Percentiles rank a stretch among this genome's conserved stretches.
Conservation (phyloP, 1,140 invertebrate species). For the Geopemphigus sp. region DNA sequence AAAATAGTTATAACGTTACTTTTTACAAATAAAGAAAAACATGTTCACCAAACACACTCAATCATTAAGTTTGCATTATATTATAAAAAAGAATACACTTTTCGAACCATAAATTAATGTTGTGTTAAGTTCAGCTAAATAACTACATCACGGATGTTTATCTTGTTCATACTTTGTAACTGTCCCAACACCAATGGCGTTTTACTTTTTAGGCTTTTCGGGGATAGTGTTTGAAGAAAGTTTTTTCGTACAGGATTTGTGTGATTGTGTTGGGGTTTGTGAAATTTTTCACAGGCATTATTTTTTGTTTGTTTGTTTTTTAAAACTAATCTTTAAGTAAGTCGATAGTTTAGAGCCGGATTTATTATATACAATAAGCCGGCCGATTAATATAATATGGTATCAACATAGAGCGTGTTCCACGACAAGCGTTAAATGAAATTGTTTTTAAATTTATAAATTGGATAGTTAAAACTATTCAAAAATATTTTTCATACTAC, state of each 20-base stretch:
- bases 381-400: too few species aligned
- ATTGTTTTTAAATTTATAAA: too few species aligned
- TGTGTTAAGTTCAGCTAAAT: background rate
- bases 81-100: slow-evolving; percentile 6
- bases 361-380: background rate
- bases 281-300: background rate
- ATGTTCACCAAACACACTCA: background rate
- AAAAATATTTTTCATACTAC: too few species aligned
- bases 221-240: background rate
- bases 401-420: too few species aligned
- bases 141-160: slow-evolving; percentile 18
- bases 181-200: slow-evolving; percentile 8
- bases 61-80: slow-evolving; percentile 6
- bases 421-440: too few species aligned
- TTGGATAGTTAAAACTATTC: too few species aligned
- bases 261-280: background rate
- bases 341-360: background rate
- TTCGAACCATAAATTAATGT: slow-evolving; percentile 33
- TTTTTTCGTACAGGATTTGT: slow-evolving; percentile 12
- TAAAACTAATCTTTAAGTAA: background rate
- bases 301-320: background rate
- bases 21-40: background rate
- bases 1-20: too few species aligned
- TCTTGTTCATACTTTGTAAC: slow-evolving; percentile 21
- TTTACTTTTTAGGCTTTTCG: slow-evolving; percentile 23